Evolutionary conservation across 35 echinoderm and acorn worm species (phyloP).

Genomic region (Heliocidaris tuberculata): DNA sequence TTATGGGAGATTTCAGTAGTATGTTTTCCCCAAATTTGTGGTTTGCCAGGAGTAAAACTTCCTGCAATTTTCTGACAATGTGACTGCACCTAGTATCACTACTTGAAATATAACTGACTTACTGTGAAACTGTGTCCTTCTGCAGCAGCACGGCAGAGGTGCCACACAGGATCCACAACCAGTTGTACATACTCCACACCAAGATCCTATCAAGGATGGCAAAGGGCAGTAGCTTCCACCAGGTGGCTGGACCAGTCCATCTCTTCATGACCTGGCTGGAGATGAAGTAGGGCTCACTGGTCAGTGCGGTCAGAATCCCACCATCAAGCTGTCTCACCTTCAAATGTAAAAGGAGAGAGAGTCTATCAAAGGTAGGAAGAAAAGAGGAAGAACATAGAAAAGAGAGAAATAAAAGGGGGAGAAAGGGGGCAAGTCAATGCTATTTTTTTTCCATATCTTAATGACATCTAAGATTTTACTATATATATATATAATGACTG

Average conservation of each 20-base stretch:
- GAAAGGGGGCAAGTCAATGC: too few species aligned
- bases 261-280: neutral
- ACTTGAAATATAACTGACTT: neutral
- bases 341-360: neutral
- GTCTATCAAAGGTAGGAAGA: neutral
- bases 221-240: conserved; percentile 4
- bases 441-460: too few species aligned
- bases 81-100: too few species aligned
- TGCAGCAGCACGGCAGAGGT: conserved; percentile 75
- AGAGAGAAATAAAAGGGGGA: neutral
- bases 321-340: conserved; percentile 65
- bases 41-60: too few species aligned
- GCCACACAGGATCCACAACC: conserved; percentile 71
- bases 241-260: neutral
- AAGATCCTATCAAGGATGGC: conserved; percentile 48
- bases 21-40: too few species aligned
- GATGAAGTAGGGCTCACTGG: conserved; percentile 61
- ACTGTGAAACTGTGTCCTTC: conserved; percentile 56
- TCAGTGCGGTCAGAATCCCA: conserved; percentile 76
- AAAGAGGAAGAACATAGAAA: neutral
- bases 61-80: too few species aligned
- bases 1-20: too few species aligned
- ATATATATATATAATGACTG: too few species aligned
- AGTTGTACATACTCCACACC: conserved; percentile 62
- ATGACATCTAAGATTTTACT: too few species aligned